Conservation (phyloP, 2,888 invertebrate species). For the Imbricaverruca yamaguchii region DNA sequence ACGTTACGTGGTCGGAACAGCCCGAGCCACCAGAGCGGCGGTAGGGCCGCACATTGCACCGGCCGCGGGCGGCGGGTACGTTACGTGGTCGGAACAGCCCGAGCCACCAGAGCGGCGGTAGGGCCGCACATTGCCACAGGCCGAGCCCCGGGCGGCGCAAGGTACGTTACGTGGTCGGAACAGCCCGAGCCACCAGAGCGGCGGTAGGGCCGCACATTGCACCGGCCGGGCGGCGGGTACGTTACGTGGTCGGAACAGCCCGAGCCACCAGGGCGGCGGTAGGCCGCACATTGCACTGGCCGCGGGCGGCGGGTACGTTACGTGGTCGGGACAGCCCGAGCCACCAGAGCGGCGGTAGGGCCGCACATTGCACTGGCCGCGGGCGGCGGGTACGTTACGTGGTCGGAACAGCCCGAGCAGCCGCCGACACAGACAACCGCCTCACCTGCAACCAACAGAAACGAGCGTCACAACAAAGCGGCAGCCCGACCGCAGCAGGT, state of each 20-base stretch:
- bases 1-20: background rate
- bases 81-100: background rate
- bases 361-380: too few species aligned
- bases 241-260: background rate
- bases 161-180: background rate
- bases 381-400: background rate
- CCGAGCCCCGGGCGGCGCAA: too few species aligned
- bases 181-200: background rate
- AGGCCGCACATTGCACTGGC: too few species aligned
- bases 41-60: too few species aligned
- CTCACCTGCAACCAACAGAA: constrained; percentile 1
- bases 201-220: too few species aligned
- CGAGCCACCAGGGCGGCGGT: background rate
- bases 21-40: background rate
- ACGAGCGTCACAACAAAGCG: constrained; percentile 6
- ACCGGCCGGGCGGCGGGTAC: background rate
- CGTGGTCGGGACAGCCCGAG: background rate
- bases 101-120: background rate
- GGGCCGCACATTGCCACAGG: too few species aligned
- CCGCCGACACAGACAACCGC: background rate
- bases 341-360: background rate
- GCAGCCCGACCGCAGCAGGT: background rate
- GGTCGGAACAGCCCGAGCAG: background rate
- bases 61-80: background rate
- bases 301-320: background rate